Evolutionary conservation across 2,888 invertebrate genomes (phyloP).

Genomic region (Apotomis betuletana): DNA sequence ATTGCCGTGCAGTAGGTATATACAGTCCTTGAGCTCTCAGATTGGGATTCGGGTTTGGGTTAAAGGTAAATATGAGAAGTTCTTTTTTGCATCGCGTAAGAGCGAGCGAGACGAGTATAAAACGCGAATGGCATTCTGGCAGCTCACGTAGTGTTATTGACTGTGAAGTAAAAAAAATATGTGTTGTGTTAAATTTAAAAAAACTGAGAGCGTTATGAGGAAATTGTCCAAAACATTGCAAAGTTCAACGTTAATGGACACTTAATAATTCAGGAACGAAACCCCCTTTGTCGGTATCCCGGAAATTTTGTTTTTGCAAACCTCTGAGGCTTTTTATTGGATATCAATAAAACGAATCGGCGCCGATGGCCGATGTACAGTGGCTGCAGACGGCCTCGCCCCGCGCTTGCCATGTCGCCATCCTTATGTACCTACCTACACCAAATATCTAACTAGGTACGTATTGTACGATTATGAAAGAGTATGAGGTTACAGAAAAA

Average conservation of each 20-base stretch:
- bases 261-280: neutral
- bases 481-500: no score
- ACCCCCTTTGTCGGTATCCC: neutral
- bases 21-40: no score
- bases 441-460: neutral
- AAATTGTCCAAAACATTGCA: neutral
- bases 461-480: no score
- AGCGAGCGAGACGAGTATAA: no score
- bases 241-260: neutral
- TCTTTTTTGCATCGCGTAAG: no score
- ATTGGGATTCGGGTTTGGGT: no score
- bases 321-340: neutral
- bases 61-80: no score
- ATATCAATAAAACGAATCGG: slow-evolving; percentile 4
- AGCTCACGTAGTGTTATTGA: no score
- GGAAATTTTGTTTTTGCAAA: neutral
- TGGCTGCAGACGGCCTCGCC: neutral
- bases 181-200: neutral
- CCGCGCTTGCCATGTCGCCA: neutral
- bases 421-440: neutral
- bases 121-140: no score
- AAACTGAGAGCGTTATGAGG: neutral
- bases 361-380: neutral
- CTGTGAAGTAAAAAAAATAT: no score
- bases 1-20: no score